Conservation (phyloP, 2,113 vertebrate species). For the Strigops habroptila region DNA sequence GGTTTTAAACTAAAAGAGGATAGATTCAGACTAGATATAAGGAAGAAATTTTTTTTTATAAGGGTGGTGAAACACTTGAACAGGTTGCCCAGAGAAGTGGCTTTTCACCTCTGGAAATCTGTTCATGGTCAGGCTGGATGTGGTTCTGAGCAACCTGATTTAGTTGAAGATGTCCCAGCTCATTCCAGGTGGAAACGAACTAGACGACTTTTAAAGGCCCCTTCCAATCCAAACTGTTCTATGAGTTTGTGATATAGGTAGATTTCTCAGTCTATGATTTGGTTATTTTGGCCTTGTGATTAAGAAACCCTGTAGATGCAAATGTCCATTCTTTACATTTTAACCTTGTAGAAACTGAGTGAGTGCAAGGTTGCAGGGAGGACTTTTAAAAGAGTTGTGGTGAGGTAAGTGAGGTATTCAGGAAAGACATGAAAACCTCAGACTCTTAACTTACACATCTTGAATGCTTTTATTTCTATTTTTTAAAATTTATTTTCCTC, state of each 20-base stretch:
- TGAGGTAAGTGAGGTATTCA: not conserved
- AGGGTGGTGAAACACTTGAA: not conserved
- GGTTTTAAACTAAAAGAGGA: not conserved
- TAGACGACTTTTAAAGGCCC: not conserved
- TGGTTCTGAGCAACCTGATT: not conserved
- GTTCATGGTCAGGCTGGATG: not conserved
- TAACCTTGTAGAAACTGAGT: not conserved
- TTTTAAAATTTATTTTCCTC: not conserved
- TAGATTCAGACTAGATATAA: not conserved
- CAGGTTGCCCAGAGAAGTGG: not conserved
- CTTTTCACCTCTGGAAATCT: not conserved
- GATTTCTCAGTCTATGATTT: not conserved
- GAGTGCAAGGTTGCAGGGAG: not conserved
- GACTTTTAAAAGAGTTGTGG: not conserved
- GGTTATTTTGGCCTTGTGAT: not conserved
- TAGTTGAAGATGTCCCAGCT: not conserved
- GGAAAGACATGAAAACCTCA: not conserved
- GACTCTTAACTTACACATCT: not conserved
- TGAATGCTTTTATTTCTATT: not conserved
- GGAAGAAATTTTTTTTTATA: not conserved
- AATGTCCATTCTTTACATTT: not conserved
- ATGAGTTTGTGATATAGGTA: not conserved
- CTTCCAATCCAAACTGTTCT: not conserved
- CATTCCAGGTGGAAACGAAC: not conserved
- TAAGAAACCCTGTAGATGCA: not conserved